Base-by-base conservation (phyloP, 2,797 vertebrate species). In the Nothura maculosa region DNA sequence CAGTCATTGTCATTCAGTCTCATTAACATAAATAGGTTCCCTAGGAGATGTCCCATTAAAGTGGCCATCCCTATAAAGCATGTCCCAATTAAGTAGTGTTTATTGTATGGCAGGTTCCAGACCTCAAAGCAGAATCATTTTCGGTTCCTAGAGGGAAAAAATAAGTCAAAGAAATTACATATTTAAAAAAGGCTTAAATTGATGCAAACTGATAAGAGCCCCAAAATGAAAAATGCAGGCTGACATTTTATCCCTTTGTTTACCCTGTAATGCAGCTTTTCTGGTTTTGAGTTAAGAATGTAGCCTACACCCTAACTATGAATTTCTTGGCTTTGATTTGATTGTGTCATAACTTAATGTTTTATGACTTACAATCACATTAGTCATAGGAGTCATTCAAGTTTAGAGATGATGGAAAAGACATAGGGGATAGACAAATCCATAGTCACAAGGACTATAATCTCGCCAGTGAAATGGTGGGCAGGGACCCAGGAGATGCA, bases 21-120 rank as follows among this genome's bases (percentile, higher is more conserved):
- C 92, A 95, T 96, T 96, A 96, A 95, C 94, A 95, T 95, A 96
- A 96, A 95, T 96, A 96, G 89, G 95, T 96, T 96, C 95, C 95
- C 95, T 96, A 96, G 96, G 94, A 96, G 94, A 96, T 96, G 95
- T 95, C 95, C 96, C 96, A 96, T 95, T 96, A 95, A 96, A 96
- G 94, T 96, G 94, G 95, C 96, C 96, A 96, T 94, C 94, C 89
- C 94, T 92, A 96, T 96, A 96, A 96, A 96, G 93, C 93, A 92
- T 94, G 96, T 96, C 96, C 96, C 95, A 96, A 66, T 96, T 96
- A 96, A 95, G 87, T 87, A 94, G 93, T 95, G 95, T 95, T 96
- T 96, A 95, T 95, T 94, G 87, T 95, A 96, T 96, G 95, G 96
- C 95, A 96, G 95, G 93, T 96, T 96, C 92, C 96, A 96, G 96